Conservation (phyloP, 2,797 vertebrate species). For the Sibirionetta formosa region DNA sequence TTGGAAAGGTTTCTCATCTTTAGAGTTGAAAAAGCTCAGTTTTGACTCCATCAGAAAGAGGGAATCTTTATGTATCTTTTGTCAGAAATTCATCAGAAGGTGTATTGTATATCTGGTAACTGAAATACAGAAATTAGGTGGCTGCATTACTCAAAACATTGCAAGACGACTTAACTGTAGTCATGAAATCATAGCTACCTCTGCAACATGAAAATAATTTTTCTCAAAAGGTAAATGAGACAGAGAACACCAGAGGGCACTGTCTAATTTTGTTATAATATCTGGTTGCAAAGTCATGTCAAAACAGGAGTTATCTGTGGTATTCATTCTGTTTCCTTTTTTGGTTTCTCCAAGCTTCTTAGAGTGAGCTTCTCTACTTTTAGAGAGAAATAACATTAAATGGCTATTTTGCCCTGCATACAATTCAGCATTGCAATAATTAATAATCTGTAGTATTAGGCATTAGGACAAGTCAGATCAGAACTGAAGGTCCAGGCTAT, state of each 20-base stretch:
- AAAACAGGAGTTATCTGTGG: neutral
- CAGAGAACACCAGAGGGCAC: slow-evolving; percentile 40
- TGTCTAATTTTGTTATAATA: neutral
- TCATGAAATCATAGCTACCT: neutral
- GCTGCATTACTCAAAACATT: neutral
- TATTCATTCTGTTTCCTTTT: neutral
- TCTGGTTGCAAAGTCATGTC: neutral
- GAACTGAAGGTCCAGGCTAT: neutral
- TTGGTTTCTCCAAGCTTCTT: neutral
- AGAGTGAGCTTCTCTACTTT: neutral
- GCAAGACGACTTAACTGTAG: neutral
- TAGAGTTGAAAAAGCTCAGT: neutral
- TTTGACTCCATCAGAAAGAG: neutral
- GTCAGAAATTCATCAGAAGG: neutral
- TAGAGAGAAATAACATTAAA: neutral
- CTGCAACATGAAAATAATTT: neutral
- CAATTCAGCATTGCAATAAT: neutral
- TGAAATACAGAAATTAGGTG: neutral
- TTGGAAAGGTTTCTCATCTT: neutral
- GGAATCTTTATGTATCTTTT: neutral
- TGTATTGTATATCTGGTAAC: neutral
- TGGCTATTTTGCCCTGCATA: neutral
- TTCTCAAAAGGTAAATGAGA: fast-evolving
- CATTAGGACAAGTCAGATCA: neutral
- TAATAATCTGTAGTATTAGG: neutral